These are phyloP conservation scores for Xyrichtys novacula DNA, from an alignment of 2,797 vertebrate species.

Conservation along the genomic window DNA sequence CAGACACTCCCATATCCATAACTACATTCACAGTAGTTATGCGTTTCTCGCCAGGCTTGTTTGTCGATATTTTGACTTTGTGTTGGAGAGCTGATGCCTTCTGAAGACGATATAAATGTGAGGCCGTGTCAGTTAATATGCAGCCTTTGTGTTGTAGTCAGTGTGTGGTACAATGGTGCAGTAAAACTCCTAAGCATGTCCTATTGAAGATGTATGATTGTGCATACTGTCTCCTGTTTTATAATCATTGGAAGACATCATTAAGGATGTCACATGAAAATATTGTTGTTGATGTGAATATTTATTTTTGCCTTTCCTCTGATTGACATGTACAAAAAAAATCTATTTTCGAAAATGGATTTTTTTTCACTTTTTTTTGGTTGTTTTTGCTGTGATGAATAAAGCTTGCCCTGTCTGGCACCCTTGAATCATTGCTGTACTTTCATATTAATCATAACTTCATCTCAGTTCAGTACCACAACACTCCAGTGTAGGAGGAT, in stretches of 20 bases:
- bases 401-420: constrained; percentile 83
- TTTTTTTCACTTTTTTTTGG: constrained; percentile 24
- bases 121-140: constrained; percentile 77
- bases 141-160: constrained; percentile 84
- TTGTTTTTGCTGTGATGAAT: constrained; percentile 80
- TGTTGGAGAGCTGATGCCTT: constrained; percentile 60
- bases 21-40: constrained; percentile 61
- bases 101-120: constrained; percentile 54
- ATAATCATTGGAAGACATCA: constrained; percentile 83
- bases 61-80: constrained; percentile 46
- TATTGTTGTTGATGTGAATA: constrained; percentile 83
- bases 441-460: constrained; percentile 13
- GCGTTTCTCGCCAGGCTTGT: constrained; percentile 60
- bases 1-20: constrained; percentile 65
- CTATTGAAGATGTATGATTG: constrained; percentile 83
- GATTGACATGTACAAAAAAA: constrained; percentile 73
- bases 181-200: constrained; percentile 86
- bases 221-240: constrained; percentile 86
- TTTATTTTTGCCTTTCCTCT: constrained; percentile 81
- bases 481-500: neutral
- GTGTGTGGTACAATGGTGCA: constrained; percentile 82
- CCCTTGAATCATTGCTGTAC: constrained; percentile 32
- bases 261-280: constrained; percentile 72
- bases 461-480: neutral
- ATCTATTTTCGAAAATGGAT: constrained; percentile 76